Percentiles rank a stretch among this genome's conserved stretches.
phyloP scores from a whole-genome alignment of 2,888 invertebrate species.

The Acronicta leporina region DNA sequence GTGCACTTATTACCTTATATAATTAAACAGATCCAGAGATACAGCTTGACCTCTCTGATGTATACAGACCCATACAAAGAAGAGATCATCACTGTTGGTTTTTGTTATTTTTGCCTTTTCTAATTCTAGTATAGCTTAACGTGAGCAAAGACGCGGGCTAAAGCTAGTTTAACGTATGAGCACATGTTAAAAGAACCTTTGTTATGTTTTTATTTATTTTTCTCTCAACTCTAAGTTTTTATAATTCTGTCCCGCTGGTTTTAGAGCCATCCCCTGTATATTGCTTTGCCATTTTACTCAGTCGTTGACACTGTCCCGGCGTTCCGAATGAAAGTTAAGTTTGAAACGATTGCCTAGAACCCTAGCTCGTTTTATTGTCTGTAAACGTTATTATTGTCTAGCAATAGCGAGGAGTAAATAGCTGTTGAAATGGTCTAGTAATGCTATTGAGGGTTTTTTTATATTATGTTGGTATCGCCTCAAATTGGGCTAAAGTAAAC shows the following conservation, averaged over 20 bases:
- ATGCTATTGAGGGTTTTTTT: not conserved
- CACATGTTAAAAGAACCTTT: too few species aligned
- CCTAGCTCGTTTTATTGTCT: slow-evolving; percentile 29
- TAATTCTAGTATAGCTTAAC: too few species aligned
- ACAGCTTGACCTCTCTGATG: too few species aligned
- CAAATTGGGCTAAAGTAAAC: too few species aligned
- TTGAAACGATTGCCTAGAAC: slow-evolving; percentile 29
- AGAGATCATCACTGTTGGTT: too few species aligned
- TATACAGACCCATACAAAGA: too few species aligned
- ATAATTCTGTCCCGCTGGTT: slow-evolving; percentile 37
- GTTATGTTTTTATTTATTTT: too few species aligned
- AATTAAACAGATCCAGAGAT: too few species aligned
- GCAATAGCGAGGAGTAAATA: slow-evolving; percentile 23
- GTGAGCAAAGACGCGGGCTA: too few species aligned
- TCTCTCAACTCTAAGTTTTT: slow-evolving; percentile 12
- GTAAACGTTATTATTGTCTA: slow-evolving; percentile 43
- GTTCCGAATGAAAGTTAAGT: slow-evolving; percentile 52
- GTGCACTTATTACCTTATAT: too few species aligned
- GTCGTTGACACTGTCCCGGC: slow-evolving; percentile 50
- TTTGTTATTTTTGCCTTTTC: too few species aligned
- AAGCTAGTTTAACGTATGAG: too few species aligned
- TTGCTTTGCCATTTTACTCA: slow-evolving; percentile 48
- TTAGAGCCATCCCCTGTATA: slow-evolving; percentile 39
- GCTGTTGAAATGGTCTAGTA: not conserved
- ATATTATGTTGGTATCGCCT: not conserved